phyloP scores from a whole-genome alignment of 2,113 vertebrate genomes.

The Takifugu flavidus region DNA sequence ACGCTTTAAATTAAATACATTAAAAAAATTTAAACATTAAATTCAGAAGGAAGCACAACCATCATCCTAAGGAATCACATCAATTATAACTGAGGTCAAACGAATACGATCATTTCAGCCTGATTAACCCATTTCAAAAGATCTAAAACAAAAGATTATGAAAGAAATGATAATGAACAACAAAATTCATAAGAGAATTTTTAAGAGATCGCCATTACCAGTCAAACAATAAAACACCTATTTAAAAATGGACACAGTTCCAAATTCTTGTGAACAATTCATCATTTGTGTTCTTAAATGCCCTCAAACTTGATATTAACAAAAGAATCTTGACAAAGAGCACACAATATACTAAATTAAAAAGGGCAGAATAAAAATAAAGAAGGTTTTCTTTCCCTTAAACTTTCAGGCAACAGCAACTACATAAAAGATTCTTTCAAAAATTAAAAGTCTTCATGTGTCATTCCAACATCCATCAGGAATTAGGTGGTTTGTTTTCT shows the following conservation, averaged over 20 bases:
- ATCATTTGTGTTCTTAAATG: neutral
- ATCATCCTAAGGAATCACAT: slow-evolving; percentile 34
- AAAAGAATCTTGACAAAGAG: neutral
- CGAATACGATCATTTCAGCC: slow-evolving; percentile 35
- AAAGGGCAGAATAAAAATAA: slow-evolving; percentile 19
- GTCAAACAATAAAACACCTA: too few relatives aligned
- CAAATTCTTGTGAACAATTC: neutral
- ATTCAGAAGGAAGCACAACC: slow-evolving; percentile 45
- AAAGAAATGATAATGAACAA: slow-evolving; percentile 7
- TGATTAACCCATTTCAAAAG: slow-evolving; percentile 46
- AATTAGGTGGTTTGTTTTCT: too few relatives aligned
- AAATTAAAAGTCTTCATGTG: slow-evolving; percentile 32
- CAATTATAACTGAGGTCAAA: slow-evolving; percentile 41
- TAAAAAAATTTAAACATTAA: slow-evolving; percentile 24
- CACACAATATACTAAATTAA: slow-evolving; percentile 24
- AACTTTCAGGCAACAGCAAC: slow-evolving; percentile 48
- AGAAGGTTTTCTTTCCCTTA: slow-evolving; percentile 31
- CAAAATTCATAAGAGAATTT: neutral
- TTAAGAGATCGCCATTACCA: too few relatives aligned
- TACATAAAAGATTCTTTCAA: slow-evolving; percentile 38
- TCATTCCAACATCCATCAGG: slow-evolving; percentile 42
- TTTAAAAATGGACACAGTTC: neutral
- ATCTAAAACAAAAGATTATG: slow-evolving; percentile 35
- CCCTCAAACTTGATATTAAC: neutral
- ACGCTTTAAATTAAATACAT: slow-evolving; percentile 63